Percentiles rank a stretch among this genome's conserved stretches.
Evolutionary conservation across 2,797 vertebrate genomes (phyloP).

Genomic region (Dallia pectoralis): DNA sequence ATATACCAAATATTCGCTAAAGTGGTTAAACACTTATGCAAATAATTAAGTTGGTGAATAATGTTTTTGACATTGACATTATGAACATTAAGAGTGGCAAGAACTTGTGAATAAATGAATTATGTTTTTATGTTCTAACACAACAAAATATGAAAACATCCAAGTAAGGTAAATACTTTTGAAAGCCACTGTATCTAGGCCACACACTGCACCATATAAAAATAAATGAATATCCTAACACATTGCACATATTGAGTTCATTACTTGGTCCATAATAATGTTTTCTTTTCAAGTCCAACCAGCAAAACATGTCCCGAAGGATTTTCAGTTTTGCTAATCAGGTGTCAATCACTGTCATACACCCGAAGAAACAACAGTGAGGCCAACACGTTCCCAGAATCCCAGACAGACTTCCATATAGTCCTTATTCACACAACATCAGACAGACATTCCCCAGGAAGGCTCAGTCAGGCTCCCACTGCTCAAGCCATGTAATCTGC

Average conservation of each 20-base stretch:
- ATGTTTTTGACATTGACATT: too few relatives aligned
- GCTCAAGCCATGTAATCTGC: constrained; percentile 57
- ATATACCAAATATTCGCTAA: too few relatives aligned
- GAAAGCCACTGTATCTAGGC: background rate
- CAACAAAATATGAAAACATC: too few relatives aligned
- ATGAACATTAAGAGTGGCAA: too few relatives aligned
- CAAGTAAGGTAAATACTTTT: too few relatives aligned
- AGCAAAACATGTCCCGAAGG: constrained; percentile 40
- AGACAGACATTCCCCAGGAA: constrained; percentile 31
- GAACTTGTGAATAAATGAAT: too few relatives aligned
- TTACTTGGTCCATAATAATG: constrained; percentile 48
- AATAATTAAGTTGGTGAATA: too few relatives aligned
- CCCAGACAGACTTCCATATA: constrained; percentile 32
- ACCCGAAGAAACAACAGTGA: constrained; percentile 38
- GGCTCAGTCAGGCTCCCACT: constrained; percentile 34
- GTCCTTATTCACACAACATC: constrained; percentile 35
- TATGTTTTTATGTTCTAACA: too few relatives aligned
- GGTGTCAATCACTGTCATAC: constrained; percentile 51
- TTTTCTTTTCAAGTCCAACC: constrained; percentile 48
- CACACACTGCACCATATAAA: background rate
- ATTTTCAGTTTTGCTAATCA: constrained; percentile 43
- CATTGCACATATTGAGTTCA: constrained; percentile 50
- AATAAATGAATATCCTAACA: background rate
- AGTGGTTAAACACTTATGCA: too few relatives aligned
- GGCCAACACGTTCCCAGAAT: constrained; percentile 35